phyloP scores from a whole-genome alignment of 2,888 invertebrate genomes.

The Lasioglossum calceatum region DNA sequence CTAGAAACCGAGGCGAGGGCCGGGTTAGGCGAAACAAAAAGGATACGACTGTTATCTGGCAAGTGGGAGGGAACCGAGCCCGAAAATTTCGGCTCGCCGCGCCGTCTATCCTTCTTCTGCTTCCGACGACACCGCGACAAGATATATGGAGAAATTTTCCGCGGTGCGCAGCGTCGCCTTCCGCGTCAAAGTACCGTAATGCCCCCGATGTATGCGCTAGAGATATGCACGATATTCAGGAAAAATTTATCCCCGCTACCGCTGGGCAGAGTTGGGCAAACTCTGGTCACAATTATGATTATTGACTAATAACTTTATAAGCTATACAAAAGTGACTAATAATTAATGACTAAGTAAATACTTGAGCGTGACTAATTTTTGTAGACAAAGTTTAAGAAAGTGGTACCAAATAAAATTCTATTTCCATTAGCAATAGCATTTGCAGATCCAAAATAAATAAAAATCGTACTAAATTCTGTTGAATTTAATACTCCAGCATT shows the following conservation, averaged over 20 bases:
- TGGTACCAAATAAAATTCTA: too few relatives aligned
- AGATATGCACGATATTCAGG: neutral
- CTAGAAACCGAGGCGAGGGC: conserved; percentile 51
- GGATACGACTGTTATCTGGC: conserved; percentile 45
- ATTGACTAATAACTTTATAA: too few relatives aligned
- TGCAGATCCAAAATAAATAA: too few relatives aligned
- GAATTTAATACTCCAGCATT: too few relatives aligned
- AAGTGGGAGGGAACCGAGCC: conserved; percentile 22
- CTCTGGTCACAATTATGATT: too few relatives aligned
- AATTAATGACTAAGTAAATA: too few relatives aligned
- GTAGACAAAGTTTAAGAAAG: too few relatives aligned
- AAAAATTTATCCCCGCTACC: neutral
- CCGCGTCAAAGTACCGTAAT: conserved; percentile 16
- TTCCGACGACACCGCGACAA: conserved; percentile 38
- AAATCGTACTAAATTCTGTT: too few relatives aligned
- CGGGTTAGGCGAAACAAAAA: conserved; percentile 62
- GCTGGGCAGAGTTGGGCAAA: too few relatives aligned
- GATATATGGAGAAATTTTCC: conserved; percentile 56
- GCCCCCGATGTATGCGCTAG: neutral
- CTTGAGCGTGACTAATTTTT: too few relatives aligned
- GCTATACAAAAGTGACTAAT: too few relatives aligned
- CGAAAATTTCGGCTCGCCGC: conserved; percentile 57
- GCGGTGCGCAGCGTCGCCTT: conserved; percentile 12
- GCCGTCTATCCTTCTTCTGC: conserved; percentile 7
- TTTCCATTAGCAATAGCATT: too few relatives aligned